Percentiles rank a stretch among this genome's conserved stretches.
phyloP scores from a whole-genome alignment of 2,888 invertebrate species.

The Cerceris ruficornis region DNA sequence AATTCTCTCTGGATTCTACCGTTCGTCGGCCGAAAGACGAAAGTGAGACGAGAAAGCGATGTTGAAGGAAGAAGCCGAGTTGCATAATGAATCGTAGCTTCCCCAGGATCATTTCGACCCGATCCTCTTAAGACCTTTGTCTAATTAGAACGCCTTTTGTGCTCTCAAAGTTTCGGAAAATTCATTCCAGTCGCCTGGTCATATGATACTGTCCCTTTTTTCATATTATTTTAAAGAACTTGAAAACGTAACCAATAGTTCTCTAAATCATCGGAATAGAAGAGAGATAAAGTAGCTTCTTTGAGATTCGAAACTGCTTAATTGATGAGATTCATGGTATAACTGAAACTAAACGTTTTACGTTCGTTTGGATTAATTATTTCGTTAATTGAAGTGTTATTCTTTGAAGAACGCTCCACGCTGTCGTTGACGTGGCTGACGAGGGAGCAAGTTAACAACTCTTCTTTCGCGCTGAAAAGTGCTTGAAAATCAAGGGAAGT shows the following conservation, averaged over 20 bases:
- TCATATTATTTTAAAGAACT: no score
- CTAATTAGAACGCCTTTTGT: no score
- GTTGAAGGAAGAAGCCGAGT: neutral
- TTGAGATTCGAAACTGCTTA: no score
- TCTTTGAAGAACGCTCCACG: neutral
- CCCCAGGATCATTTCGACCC: neutral
- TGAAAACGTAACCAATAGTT: no score
- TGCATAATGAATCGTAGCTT: constrained; percentile 49
- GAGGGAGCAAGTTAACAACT: neutral
- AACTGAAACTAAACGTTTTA: neutral
- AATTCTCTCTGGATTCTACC: constrained; percentile 25
- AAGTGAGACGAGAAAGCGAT: constrained; percentile 27
- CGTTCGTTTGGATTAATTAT: constrained; percentile 35
- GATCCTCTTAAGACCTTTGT: no score
- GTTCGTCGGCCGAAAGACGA: constrained; percentile 12
- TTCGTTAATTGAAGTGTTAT: constrained; percentile 28
- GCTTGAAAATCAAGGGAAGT: constrained; percentile 4
- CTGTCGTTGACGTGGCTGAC: neutral
- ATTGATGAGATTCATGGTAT: neutral
- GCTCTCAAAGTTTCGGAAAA: no score
- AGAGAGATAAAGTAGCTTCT: no score
- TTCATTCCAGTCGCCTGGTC: no score
- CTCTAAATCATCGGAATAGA: no score
- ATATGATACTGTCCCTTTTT: no score
- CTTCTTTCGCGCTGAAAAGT: neutral